A percentile compares a stretch with the other conserved stretches of the same genome.
Conservation (phyloP, 2,113 vertebrate species). For the Panthera leo region DNA sequence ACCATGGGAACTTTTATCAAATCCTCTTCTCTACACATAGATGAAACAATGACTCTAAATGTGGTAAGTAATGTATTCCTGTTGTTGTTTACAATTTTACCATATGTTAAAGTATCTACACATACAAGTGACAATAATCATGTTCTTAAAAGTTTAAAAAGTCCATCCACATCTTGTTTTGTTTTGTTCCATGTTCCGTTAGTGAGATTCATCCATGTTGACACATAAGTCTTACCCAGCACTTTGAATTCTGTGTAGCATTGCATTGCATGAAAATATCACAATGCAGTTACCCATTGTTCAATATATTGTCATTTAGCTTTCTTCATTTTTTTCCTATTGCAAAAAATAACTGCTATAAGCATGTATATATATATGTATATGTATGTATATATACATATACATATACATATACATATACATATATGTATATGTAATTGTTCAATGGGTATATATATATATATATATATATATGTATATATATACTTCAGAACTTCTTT, state of each 20-base stretch:
- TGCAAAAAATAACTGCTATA: background rate
- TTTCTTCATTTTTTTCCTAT: background rate
- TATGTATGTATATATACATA: background rate
- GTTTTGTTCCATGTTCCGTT: background rate
- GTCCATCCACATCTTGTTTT: background rate
- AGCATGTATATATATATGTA: background rate
- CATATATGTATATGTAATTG: too few species aligned
- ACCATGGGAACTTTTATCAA: background rate
- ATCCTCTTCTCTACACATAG: background rate
- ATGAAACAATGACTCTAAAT: background rate
- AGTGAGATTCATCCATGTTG: background rate
- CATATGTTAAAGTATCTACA: background rate
- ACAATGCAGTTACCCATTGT: background rate
- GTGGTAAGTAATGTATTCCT: background rate
- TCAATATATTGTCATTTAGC: background rate
- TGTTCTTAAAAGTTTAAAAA: background rate
- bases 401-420: too few species aligned
- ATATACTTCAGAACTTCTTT: background rate
- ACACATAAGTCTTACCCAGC: background rate
- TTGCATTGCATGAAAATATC: background rate
- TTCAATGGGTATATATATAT: background rate
- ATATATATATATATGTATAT: background rate
- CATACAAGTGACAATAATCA: background rate
- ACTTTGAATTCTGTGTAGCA: background rate
- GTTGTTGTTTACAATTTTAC: background rate